Base-by-base conservation (phyloP, 2,888 invertebrate species). In the Torymus auratus region DNA sequence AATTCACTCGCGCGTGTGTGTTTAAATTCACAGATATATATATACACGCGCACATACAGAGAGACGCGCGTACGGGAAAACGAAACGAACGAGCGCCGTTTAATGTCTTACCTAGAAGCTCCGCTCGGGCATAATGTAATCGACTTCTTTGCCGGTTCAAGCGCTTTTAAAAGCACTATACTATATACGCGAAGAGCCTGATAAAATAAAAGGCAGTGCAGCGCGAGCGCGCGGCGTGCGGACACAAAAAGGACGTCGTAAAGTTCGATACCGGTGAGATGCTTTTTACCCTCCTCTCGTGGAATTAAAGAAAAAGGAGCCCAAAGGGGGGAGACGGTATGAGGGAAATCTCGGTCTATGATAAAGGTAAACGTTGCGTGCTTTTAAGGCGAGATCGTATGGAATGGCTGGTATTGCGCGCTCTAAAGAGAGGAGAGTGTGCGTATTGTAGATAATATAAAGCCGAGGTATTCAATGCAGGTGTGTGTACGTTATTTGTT, bases 71-170 rank as follows among this genome's bases (percentile, higher is more conserved):
- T 7, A 7, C 28, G 28, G 65, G 58, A 69, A 61, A 72, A 55
- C 56, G 53, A 65, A 52, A 71, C 14, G 50, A 60, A 15, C 23
- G 14, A 7, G 50, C n/a, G 60, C 58, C 55, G 2, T 68, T 68
- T 68, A 76, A 62, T 41, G 69, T 62, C 76, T 76, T 72, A 72
- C 71, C 71, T 78, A 71, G 60, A 65, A 70, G 56, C 55, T 60
- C n/a, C 28, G 56, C 50, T 15, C 7, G 13, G 14, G 71, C 2
- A 41, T 74, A 28, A 28, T 28, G 28, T 28, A 79, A 79, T 79
- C 74, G 69, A 76, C 20, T 62, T 76, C 61, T 76, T 76, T 64
- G 52, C 11, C 58, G 64, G 60, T 14, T 20, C 20, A 20, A 20
- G 20, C 60, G 58, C 62, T 74, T 79, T 68, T 56, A 74, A 64